These are phyloP conservation scores for Catalaphyllia jardinei DNA, from an alignment of 64 coral and sea anemone species.

Conservation along the genomic window DNA sequence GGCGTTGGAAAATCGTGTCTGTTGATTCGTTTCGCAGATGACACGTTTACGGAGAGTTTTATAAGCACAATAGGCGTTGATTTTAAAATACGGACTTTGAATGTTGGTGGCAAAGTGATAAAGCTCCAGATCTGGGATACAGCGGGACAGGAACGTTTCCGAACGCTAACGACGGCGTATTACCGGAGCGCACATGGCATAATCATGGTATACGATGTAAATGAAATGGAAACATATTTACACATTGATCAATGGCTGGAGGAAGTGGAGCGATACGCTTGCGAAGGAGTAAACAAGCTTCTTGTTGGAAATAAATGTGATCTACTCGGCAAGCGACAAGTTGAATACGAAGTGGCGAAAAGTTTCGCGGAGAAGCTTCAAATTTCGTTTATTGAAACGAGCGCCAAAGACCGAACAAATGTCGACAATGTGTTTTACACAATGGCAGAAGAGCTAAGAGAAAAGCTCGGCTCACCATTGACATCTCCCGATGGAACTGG, in stretches of 20 bases:
- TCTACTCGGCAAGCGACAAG: slow-evolving; percentile 75
- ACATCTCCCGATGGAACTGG: slow-evolving; percentile 54
- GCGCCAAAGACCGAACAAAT: slow-evolving; percentile 97
- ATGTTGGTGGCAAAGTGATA: slow-evolving; percentile 65
- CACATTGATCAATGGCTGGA: slow-evolving; percentile 90
- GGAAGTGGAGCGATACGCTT: slow-evolving; percentile 76
- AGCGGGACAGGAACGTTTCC: slow-evolving; percentile 92
- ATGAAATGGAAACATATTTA: slow-evolving; percentile 89
- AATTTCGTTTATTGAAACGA: slow-evolving; percentile 96
- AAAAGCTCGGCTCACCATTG: slow-evolving; percentile 86
- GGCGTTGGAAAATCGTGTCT: slow-evolving; percentile 98
- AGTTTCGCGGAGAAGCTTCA: slow-evolving; percentile 78
- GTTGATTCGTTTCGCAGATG: slow-evolving; percentile 97
- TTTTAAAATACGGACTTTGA: slow-evolving; percentile 97
- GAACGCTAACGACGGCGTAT: slow-evolving; percentile 90
- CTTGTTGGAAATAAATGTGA: slow-evolving; percentile 98
- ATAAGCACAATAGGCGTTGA: slow-evolving; percentile 99
- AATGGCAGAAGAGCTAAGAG: slow-evolving; percentile 87
- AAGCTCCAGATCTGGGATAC: slow-evolving; percentile 99
- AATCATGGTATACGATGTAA: slow-evolving; percentile 93
- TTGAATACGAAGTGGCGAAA: slow-evolving; percentile 85
- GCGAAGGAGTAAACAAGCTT: slow-evolving; percentile 75
- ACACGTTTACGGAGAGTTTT: slow-evolving; percentile 89
- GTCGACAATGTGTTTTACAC: slow-evolving; percentile 88
- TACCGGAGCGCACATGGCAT: slow-evolving; percentile 95